Percentiles rank a stretch among this genome's conserved stretches.
These are phyloP conservation scores for Neoscelio sp. DNA, from an alignment of 2,888 invertebrate genomes.

Conservation along the genomic window DNA sequence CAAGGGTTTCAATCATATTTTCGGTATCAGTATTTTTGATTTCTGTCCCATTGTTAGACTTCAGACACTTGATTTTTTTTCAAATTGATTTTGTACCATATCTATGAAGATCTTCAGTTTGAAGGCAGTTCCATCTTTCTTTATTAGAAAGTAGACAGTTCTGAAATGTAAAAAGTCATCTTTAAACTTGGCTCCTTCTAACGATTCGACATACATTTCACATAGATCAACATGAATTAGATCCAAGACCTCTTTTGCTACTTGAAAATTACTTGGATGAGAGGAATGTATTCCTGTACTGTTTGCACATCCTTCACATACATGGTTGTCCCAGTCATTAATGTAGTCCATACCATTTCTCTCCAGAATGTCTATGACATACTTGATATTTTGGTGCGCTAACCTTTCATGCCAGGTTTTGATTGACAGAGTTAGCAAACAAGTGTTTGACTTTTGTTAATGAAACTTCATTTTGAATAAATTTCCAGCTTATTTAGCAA, in stretches of 20 bases:
- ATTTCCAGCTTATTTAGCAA: no score
- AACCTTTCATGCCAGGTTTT: neutral
- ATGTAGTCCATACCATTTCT: neutral
- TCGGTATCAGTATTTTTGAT: neutral
- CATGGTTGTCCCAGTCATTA: neutral
- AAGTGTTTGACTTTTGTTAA: no score
- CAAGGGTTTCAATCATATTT: neutral
- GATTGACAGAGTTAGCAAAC: neutral
- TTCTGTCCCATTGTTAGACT: neutral
- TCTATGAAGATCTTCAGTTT: slow-evolving; percentile 3
- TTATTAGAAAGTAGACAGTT: slow-evolving; percentile 8
- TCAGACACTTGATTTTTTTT: neutral
- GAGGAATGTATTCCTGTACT: neutral
- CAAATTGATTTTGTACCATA: slow-evolving; percentile 5
- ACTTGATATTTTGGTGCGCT: neutral
- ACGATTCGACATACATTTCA: neutral
- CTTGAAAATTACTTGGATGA: neutral
- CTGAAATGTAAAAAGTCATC: slow-evolving; percentile 6
- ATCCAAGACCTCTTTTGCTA: neutral
- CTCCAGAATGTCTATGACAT: neutral
- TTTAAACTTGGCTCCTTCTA: neutral
- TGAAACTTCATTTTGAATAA: no score
- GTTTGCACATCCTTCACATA: slow-evolving; percentile 2
- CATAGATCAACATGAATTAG: neutral
- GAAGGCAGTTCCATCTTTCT: neutral